Base-by-base conservation (phyloP, 2,797 vertebrate genomes). In the Macropodus opercularis region DNA sequence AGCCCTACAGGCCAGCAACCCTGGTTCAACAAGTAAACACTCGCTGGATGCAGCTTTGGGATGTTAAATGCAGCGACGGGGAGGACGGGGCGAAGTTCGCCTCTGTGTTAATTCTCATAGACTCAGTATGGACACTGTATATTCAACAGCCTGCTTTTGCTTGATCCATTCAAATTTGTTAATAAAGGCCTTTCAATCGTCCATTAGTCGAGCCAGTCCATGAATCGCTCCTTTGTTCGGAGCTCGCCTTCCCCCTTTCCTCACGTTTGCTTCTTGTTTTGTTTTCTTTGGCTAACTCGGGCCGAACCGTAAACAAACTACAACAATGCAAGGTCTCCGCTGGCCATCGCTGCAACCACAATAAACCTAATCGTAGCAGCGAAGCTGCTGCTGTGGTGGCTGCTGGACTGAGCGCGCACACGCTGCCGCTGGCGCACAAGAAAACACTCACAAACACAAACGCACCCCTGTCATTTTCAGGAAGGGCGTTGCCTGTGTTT, bases 161-260 rank as follows among this genome's bases (percentile, higher is more conserved):
- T 72, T 50, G 57, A 64, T 68, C 56, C 65, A 84, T 84, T 85
- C 77, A 82, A 24, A 82, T 72, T 71, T 75, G 63, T 58, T 66
- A 79, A 86, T 81, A 68, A 79, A 83, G 62, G 72, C 70, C 56
- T 87, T 84, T 85, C 81, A 85, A 77, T 66, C 70, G 31, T 82
- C 72, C 72, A 80, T 84, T 81, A 83, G 85, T 80, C 79, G 80
- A 72, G 85, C 80, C 66, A 72, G 73, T 81, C 74, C 69, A 78
- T 88, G 81, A 88, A 85, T 75, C 54, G 26, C 66, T 44, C 66
- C 87, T 84, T 87, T 87, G 83, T 88, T 84, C 79, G 17, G 51
- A 49, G 46, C 64, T 52, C 55, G 69, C 72, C 76, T 42, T 43
- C 71, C 80, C 66, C 69, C 54, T 43, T 66, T 56, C 52, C 74